Conservation (phyloP, 2,888 invertebrate genomes). For the Bimastos eiseni region DNA sequence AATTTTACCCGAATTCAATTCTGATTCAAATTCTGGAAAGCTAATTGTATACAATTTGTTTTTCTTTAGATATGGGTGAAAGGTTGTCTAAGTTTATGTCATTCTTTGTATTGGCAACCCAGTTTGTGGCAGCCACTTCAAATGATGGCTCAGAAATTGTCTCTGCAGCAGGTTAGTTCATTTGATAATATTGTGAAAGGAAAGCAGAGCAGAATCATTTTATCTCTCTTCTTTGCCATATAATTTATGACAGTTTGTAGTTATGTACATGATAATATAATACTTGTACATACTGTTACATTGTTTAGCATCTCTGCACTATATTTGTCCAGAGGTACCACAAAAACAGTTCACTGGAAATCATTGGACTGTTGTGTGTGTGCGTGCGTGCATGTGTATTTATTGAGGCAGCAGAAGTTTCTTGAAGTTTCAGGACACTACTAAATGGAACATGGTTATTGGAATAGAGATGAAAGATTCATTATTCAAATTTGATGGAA, state of each 20-base stretch:
- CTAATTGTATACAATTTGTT: neutral
- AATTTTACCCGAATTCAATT: neutral
- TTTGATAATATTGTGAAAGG: neutral
- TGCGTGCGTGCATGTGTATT: no score
- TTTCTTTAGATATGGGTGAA: constrained; percentile 8
- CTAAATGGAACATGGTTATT: neutral
- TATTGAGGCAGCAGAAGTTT: neutral
- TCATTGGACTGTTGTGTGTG: no score
- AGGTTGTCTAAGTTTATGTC: neutral
- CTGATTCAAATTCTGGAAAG: neutral
- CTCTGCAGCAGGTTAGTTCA: constrained; percentile 14
- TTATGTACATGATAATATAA: neutral
- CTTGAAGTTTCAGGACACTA: neutral
- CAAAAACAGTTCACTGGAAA: no score
- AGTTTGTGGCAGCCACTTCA: neutral
- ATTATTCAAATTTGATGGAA: no score
- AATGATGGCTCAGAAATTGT: constrained; percentile 15
- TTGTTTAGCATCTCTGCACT: neutral
- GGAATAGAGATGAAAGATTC: neutral
- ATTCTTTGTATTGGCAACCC: constrained; percentile 10
- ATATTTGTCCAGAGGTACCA: neutral
- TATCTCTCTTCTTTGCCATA: neutral
- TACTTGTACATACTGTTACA: neutral
- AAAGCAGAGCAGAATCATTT: neutral
- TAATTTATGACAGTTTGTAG: neutral